Evolutionary conservation across 2,113 vertebrate genomes (phyloP).

Genomic region (Lonchura striata): DNA sequence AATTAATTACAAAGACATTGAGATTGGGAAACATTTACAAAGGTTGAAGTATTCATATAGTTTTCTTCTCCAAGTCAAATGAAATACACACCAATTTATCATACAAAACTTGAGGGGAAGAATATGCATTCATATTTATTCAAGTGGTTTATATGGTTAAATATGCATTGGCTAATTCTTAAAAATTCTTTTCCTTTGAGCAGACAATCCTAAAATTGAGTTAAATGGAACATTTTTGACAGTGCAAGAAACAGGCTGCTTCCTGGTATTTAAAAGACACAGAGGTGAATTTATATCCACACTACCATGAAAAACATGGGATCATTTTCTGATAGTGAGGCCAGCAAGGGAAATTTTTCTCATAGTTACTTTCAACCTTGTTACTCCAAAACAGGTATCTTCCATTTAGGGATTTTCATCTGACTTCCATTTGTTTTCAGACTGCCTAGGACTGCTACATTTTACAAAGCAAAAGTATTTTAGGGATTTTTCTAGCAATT

Average conservation of each 20-base stretch:
- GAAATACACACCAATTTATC: background rate
- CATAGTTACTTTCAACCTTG: background rate
- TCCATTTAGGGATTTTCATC: background rate
- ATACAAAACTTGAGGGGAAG: background rate
- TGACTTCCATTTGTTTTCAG: background rate
- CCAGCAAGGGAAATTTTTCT: background rate
- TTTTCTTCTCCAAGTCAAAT: background rate
- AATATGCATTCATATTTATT: background rate
- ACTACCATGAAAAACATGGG: background rate
- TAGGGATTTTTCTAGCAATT: background rate
- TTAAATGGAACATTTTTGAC: background rate
- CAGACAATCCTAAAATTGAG: background rate
- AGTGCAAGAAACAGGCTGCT: background rate
- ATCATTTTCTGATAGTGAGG: background rate
- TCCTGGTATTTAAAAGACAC: background rate
- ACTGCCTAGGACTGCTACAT: background rate
- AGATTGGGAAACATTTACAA: background rate
- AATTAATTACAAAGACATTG: background rate
- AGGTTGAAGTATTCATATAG: background rate
- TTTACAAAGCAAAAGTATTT: background rate
- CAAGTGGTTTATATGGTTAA: background rate
- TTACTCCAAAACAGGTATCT: background rate
- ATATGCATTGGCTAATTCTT: background rate
- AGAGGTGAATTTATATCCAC: background rate
- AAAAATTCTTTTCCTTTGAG: background rate